Conservation (phyloP, 92 coral and sea anemone genomes). For the Zoanthus solanderi region DNA sequence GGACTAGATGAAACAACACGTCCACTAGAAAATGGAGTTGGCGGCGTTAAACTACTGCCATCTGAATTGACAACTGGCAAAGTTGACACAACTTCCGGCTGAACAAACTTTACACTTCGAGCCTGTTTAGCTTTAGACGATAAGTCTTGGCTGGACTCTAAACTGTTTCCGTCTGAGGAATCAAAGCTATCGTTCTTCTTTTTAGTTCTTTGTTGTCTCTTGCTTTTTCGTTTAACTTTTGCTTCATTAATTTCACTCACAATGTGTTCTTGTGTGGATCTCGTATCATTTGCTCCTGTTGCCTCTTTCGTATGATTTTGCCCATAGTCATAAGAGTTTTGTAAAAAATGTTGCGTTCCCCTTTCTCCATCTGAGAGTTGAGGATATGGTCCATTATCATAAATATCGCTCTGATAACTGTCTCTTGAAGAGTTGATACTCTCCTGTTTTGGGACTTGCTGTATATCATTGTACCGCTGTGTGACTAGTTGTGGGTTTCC, state of each 20-base stretch:
- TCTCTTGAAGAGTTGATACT: slow-evolving; percentile 27
- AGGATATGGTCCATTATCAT: slow-evolving; percentile 11
- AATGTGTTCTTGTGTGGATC: slow-evolving; percentile 34
- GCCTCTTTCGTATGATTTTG: neutral
- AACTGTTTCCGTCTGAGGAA: slow-evolving; percentile 67
- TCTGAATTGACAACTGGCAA: slow-evolving; percentile 69
- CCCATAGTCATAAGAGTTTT: slow-evolving; percentile 9
- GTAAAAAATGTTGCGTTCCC: neutral
- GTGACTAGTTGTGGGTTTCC: slow-evolving; percentile 55
- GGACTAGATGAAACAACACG: slow-evolving; percentile 82
- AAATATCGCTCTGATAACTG: slow-evolving; percentile 49
- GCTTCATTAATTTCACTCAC: slow-evolving; percentile 45
- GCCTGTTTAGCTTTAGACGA: slow-evolving; percentile 23
- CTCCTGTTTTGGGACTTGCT: slow-evolving; percentile 32
- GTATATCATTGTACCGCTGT: slow-evolving; percentile 33
- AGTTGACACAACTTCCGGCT: slow-evolving; percentile 76
- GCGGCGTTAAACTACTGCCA: slow-evolving; percentile 69
- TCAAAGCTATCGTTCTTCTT: slow-evolving; percentile 53
- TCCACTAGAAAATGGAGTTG: slow-evolving; percentile 86
- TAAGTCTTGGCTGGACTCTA: slow-evolving; percentile 27
- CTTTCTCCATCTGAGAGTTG: neutral
- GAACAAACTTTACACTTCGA: slow-evolving; percentile 79
- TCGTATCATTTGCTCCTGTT: slow-evolving; percentile 15
- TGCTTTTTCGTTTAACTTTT: slow-evolving; percentile 47
- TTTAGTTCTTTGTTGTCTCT: slow-evolving; percentile 54